Conservation (phyloP, 2,888 invertebrate genomes). For the Carabus problematicus region DNA sequence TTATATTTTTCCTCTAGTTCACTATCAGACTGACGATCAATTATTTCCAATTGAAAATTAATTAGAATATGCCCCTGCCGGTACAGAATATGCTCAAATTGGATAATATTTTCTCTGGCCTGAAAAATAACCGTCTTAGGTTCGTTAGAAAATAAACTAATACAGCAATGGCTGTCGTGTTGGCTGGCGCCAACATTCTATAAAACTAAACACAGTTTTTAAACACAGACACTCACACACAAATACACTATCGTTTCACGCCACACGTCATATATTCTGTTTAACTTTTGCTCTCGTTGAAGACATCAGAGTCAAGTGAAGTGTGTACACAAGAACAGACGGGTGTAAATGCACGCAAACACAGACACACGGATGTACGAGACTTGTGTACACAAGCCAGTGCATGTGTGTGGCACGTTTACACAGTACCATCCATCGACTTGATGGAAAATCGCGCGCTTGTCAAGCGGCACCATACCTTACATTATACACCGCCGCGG, state of each 20-base stretch:
- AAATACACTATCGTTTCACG: background rate
- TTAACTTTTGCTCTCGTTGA: background rate
- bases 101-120: no score
- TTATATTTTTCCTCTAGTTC: no score
- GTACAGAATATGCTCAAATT: no score
- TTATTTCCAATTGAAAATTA: no score
- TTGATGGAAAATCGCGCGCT: conserved; percentile 4
- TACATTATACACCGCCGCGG: background rate
- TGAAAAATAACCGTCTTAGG: no score
- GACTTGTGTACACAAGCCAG: background rate
- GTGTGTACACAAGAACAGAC: conserved; percentile 27
- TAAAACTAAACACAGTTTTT: background rate
- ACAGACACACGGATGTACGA: conserved; percentile 1
- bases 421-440: conserved; percentile 5
- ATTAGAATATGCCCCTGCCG: no score
- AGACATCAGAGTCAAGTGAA: conserved; percentile 61
- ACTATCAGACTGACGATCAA: no score
- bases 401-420: conserved; percentile 2
- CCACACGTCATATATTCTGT: background rate
- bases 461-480: conserved; percentile 8
- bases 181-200: conserved; percentile 3
- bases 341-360: conserved; percentile 28
- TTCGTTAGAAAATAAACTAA: background rate
- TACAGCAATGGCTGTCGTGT: background rate
- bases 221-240: background rate